A percentile compares a stretch with the other conserved stretches of the same genome.
phyloP scores from a whole-genome alignment of 1,140 invertebrate species.

The Euura saliciscinereae region DNA sequence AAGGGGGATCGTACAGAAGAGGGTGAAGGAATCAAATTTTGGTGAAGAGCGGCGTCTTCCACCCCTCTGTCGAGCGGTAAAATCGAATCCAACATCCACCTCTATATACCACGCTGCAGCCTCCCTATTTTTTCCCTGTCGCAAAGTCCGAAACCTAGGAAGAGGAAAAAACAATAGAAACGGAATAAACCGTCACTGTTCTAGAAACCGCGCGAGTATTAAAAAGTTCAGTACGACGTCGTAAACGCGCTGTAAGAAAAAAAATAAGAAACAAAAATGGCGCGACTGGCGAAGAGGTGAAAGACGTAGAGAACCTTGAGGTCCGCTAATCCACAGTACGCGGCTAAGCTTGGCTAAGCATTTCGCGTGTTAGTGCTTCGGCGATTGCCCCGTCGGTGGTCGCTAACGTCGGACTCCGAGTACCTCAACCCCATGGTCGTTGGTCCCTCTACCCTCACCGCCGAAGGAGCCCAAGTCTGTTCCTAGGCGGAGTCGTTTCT shows the following conservation, averaged over 20 bases:
- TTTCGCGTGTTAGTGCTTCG: conserved; percentile 22
- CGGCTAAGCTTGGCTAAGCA: conserved; percentile 39
- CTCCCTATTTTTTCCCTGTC: no score
- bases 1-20: background rate
- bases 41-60: background rate
- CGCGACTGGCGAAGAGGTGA: no score
- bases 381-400: conserved; percentile 42
- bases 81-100: background rate
- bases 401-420: conserved; percentile 49
- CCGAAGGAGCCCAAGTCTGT: conserved; percentile 21
- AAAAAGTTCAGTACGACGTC: no score
- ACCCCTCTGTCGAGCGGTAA: background rate
- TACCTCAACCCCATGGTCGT: conserved; percentile 19
- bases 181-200: no score
- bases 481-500: conserved; percentile 46
- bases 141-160: no score
- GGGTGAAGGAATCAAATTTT: background rate
- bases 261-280: no score
- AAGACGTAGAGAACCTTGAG: no score
- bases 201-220: no score
- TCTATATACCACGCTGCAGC: background rate
- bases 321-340: conserved; percentile 39
- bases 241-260: no score
- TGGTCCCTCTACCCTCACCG: conserved; percentile 9
- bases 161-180: no score